These are phyloP conservation scores for Sminthurinus signatus DNA, from an alignment of 1,140 invertebrate genomes.

Conservation along the genomic window DNA sequence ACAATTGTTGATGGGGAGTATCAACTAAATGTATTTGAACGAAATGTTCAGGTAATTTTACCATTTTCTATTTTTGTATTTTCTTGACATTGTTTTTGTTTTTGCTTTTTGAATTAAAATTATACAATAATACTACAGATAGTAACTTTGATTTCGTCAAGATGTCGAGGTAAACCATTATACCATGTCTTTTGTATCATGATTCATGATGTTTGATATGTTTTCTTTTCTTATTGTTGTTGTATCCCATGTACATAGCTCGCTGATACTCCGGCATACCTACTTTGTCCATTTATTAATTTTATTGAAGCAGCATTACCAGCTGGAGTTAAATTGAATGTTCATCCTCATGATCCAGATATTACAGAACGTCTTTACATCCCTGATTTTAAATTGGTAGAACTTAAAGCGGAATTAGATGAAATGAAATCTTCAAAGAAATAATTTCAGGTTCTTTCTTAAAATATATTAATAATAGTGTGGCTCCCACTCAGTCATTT, in stretches of 20 bases:
- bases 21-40: constrained; percentile 64
- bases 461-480: too few species aligned
- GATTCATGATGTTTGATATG: not conserved
- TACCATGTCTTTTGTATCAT: too few species aligned
- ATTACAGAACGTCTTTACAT: constrained; percentile 64
- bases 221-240: constrained; percentile 21
- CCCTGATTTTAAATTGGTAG: constrained; percentile 66
- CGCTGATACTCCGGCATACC: constrained; percentile 52
- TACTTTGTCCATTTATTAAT: constrained; percentile 59
- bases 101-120: too few species aligned
- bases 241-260: too few species aligned
- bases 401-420: constrained; percentile 59
- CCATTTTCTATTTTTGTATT: too few species aligned
- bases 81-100: too few species aligned
- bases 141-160: too few species aligned
- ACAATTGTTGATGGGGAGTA: constrained; percentile 62
- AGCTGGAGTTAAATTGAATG: constrained; percentile 61
- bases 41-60: constrained; percentile 59
- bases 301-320: constrained; percentile 63
- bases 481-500: too few species aligned
- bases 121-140: too few species aligned
- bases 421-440: constrained; percentile 25
- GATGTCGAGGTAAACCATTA: too few species aligned
- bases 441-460: too few species aligned
- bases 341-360: constrained; percentile 55